phyloP scores from a whole-genome alignment of 2,888 invertebrate species.

The Ypsolopha sequella region DNA sequence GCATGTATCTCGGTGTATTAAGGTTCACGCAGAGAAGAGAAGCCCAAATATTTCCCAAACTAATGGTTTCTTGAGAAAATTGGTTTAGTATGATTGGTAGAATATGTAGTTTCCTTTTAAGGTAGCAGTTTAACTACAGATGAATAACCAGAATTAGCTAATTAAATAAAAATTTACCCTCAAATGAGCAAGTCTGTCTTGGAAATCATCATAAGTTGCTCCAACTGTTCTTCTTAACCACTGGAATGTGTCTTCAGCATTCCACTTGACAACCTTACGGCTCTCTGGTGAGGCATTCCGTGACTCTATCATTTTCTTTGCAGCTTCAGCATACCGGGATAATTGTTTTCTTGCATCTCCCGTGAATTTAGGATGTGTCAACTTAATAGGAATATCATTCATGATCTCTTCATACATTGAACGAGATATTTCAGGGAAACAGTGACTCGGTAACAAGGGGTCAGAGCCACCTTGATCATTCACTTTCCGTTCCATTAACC shows the following conservation, averaged over 20 bases:
- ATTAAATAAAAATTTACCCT: constrained; percentile 56
- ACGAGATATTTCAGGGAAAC: constrained; percentile 91
- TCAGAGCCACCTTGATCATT: constrained; percentile 89
- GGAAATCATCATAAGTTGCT: constrained; percentile 94
- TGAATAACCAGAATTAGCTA: too few relatives aligned
- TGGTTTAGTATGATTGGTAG: too few relatives aligned
- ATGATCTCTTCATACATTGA: constrained; percentile 98
- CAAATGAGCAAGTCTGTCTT: constrained; percentile 89
- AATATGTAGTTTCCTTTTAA: too few relatives aligned
- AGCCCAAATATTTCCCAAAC: background rate
- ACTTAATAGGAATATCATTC: constrained; percentile 97
- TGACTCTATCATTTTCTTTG: constrained; percentile 96
- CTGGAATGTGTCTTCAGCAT: constrained; percentile 96
- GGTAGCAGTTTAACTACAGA: too few relatives aligned
- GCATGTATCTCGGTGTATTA: too few relatives aligned
- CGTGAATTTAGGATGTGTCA: constrained; percentile 95
- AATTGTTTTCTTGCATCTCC: constrained; percentile 96
- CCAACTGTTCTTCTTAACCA: constrained; percentile 95
- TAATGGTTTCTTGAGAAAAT: background rate
- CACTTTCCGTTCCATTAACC: constrained; percentile 96
- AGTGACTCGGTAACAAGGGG: constrained; percentile 91
- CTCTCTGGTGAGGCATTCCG: constrained; percentile 93
- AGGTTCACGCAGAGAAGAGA: too few relatives aligned
- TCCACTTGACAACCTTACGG: constrained; percentile 98
- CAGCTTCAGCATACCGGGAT: constrained; percentile 94